Base-by-base conservation (phyloP, 2,113 vertebrate species). In the Lucifuga dentata region DNA sequence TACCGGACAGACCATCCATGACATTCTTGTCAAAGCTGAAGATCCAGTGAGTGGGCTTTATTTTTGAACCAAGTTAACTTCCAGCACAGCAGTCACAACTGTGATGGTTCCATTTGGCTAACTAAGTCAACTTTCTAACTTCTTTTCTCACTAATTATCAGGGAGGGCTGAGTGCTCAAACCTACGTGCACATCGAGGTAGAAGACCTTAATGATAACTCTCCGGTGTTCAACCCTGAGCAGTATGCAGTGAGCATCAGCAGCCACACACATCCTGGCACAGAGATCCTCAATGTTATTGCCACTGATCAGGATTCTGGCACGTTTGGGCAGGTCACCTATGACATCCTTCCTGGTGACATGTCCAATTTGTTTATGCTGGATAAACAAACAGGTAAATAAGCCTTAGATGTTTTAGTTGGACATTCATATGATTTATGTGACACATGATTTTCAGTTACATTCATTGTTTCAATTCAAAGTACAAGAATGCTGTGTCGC, bases 191-290 rank as follows among this genome's bases (percentile, higher is more conserved):
- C 44, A 93, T 99, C 0, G 94, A 95, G 39, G 86, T 98, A 55
- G 94, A 95, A 59, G 97, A 99, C 49, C 71, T 96, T 62, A 99
- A 98, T 1, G 97, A 99, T 46, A 95, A 98, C 26, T 78, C 80
- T 20, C 96, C 97, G 0, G 85, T 95, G 68, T 99, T 98, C 84
- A 92, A 92, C 26, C 94, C 95, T 1, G 82, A 86, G 0, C 39
- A 63, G 12, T 98, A 98, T n/a, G 49, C 88, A 62, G 86, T 91
- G 0, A 97, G 93, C 87, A 87, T 98, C 80, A 96, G 95, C 75
- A 88, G 89, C 76, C 94, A 94, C 39, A 81, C 94, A 0, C 92
- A 92, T 32, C 94, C 94, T 0, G 96, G 96, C 68, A 85, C 95
- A 1, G 95, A 97, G 76, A 74, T 98, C 81, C 65, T 96, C 75